Percentiles rank a stretch among this genome's conserved stretches.
Conservation (phyloP, 2,113 vertebrate species). For the Eira barbara region DNA sequence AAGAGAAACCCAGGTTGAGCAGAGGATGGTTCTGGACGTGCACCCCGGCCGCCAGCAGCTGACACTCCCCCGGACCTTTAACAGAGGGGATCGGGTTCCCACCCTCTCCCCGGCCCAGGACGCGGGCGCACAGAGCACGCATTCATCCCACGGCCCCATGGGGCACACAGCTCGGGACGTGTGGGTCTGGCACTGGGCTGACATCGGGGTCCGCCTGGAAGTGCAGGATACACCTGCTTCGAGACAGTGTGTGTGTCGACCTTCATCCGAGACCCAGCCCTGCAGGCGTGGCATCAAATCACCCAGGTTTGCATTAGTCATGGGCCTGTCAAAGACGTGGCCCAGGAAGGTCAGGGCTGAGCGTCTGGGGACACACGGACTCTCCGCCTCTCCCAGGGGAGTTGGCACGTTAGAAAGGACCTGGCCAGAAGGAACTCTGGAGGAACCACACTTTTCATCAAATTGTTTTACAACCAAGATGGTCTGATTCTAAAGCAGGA, state of each 20-base stretch:
- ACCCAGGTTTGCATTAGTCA: fast-evolving
- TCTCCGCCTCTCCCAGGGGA: background rate
- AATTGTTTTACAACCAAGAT: background rate
- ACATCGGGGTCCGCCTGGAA: fast-evolving
- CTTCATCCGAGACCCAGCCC: background rate
- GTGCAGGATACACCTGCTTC: background rate
- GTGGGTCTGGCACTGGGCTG: background rate
- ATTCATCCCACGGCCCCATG: background rate
- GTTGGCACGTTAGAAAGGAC: background rate
- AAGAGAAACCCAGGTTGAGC: background rate
- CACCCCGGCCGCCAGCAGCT: background rate
- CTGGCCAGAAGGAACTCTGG: background rate
- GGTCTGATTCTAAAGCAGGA: background rate
- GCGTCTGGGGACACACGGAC: background rate
- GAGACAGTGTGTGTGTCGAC: fast-evolving
- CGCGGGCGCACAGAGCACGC: background rate
- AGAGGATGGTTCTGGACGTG: background rate
- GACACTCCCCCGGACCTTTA: background rate
- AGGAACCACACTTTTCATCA: background rate
- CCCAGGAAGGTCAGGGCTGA: background rate
- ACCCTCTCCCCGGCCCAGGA: fast-evolving
- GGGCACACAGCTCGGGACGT: fast-evolving
- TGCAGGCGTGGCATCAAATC: background rate
- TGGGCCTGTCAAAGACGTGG: no score
- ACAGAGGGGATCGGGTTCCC: background rate